phyloP scores from a whole-genome alignment of 2,113 vertebrate genomes.

The Lycocorax pyrrhopterus region DNA sequence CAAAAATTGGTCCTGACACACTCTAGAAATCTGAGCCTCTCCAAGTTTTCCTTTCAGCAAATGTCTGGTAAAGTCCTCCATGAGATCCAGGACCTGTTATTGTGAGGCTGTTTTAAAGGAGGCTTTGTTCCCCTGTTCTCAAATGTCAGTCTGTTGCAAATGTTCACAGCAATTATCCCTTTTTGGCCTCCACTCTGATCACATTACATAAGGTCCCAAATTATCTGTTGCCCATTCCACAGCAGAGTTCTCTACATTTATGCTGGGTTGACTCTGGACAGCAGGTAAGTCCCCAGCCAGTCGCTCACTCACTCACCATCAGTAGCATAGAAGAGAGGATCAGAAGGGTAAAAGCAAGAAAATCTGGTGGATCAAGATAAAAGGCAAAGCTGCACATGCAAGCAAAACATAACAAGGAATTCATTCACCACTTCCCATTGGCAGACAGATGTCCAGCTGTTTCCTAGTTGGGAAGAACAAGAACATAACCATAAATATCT shows the following conservation, averaged over 20 bases:
- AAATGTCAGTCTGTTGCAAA: not conserved
- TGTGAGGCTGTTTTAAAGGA: not conserved
- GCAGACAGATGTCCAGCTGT: not conserved
- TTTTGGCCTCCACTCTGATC: not conserved
- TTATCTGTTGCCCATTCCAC: not conserved
- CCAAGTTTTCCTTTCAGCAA: not conserved
- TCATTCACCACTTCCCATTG: not conserved
- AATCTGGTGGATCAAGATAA: not conserved
- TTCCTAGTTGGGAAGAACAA: not conserved
- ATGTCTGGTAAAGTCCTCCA: not conserved
- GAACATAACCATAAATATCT: not conserved
- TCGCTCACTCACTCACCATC: rapidly evolving
- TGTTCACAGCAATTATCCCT: too few species aligned
- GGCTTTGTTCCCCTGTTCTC: not conserved
- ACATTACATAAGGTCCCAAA: not conserved
- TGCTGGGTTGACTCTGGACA: not conserved
- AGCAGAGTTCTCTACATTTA: not conserved
- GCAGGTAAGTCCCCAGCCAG: not conserved
- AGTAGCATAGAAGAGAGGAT: not conserved
- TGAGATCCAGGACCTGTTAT: not conserved
- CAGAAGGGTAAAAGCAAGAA: not conserved
- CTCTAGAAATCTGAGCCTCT: not conserved
- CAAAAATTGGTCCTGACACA: not conserved
- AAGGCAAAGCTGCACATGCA: not conserved
- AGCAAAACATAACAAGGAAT: not conserved